Evolutionary conservation across 2,888 invertebrate genomes (phyloP).

Genomic region (Diabrotica balteata): DNA sequence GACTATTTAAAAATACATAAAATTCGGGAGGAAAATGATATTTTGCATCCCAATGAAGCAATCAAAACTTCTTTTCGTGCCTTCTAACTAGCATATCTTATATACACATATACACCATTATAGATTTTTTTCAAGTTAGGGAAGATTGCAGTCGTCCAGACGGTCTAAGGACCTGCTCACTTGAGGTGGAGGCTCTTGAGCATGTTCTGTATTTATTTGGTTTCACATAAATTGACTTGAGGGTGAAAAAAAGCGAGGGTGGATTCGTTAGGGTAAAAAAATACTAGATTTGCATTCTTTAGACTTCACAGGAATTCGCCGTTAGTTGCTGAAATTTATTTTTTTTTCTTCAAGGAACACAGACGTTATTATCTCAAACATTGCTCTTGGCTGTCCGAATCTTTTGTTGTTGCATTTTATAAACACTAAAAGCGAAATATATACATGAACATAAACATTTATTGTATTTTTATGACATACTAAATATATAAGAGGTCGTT

Average conservation of each 20-base stretch:
- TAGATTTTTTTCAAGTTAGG: conserved; percentile 61
- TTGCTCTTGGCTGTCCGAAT: not conserved
- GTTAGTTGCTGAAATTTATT: conserved; percentile 44
- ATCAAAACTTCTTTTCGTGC: conserved; percentile 61
- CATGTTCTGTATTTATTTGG: conserved; percentile 45
- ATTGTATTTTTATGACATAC: no score
- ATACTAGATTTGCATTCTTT: conserved; percentile 61
- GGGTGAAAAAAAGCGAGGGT: conserved; percentile 62
- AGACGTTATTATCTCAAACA: not conserved
- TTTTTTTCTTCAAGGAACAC: conserved; percentile 28
- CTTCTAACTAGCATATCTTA: conserved; percentile 62
- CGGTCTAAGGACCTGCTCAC: conserved; percentile 27
- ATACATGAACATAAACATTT: no score
- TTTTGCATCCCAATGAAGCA: conserved; percentile 53
- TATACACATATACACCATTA: conserved; percentile 62
- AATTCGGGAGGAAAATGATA: conserved; percentile 39
- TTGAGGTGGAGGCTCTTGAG: conserved; percentile 41
- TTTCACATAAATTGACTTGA: conserved; percentile 57
- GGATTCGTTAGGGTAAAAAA: conserved; percentile 62
- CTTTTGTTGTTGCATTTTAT: conserved; percentile 1
- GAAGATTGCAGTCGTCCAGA: conserved; percentile 56
- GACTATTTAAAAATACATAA: conserved; percentile 43
- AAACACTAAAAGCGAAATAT: not conserved
- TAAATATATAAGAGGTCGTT: no score
- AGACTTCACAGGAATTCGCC: conserved; percentile 54